Base-by-base conservation (phyloP, 2,888 invertebrate genomes). In the Metellina segmentata region DNA sequence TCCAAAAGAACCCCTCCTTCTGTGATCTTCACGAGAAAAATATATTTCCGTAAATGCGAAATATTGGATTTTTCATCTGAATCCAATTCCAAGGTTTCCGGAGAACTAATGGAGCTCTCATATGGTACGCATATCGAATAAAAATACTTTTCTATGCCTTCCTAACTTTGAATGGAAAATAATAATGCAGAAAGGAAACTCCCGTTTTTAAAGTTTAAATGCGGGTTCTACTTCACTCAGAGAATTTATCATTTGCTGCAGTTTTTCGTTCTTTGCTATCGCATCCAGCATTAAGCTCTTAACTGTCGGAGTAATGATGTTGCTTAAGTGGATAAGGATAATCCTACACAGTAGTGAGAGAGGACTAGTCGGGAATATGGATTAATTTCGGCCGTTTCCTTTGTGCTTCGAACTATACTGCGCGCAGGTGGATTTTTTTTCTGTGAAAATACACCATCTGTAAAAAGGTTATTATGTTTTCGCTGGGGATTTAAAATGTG, bases 31-130 rank as follows among this genome's bases (percentile, higher is more conserved):
- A 34, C 52, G 7, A 34, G 19, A 88, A 48, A 81, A 61, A 81
- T 72, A 88, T 34, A 72, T 51, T 81, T 53, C 61, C 20, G 72
- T 69, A 88, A 81, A 81, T 81, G 79, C 88, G 69, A 88, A 81
- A 81, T 81, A 81, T 88, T 88, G 88, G 74, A 88, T 88, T 86
- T 81, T 86, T 79, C 88, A 88, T 81, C 74, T 52, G 74, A 71
- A 88, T 88, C 88, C 78, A 88, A 71, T 81, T 81, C 72, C 19
- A n/a, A 70, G 61, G 79, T 81, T 81, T 74, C 79, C 34, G 48
- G n/a, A 13, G 61, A 74, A 49, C 81, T 81, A 81, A 88, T 81
- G 81, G 88, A 81, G 19, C 81, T 81, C 53, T 74, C 72, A 81
- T 88, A 75, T 52, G 13, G 13, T 34, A 52, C 20, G 69, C 16